Evolutionary conservation across 2,888 invertebrate genomes (phyloP), one percentile per base, ranked within the genome.

Genomic region (Drosophila prostipennis): DNA sequence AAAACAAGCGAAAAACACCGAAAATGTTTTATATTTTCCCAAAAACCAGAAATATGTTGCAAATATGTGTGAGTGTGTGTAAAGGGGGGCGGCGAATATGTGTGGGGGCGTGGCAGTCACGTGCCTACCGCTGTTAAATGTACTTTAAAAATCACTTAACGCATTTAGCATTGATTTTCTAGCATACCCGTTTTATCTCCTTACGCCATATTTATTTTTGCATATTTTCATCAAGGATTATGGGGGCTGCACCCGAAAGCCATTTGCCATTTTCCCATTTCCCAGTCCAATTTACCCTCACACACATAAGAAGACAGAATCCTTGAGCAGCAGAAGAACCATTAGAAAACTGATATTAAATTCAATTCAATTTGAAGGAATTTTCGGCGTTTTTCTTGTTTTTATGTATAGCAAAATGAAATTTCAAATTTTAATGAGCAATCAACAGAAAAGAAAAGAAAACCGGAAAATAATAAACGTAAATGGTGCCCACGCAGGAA

Each of bases 101-200:
- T 34, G 16, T 48, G 51, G 26, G 36, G 49, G 51, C 42, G 67
- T 55, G 51, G 26, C 48, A 42, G 52, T 37, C 59, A 53, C 48
- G 49, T 71, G 56, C 53, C 45, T 76, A 57, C 36, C 29, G 69
- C 82, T 82, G 71, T 85, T 85, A 76, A 87, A 77, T 81, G 85
- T 83, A 79, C 82, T 83, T 87, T 85, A 87, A 83, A 83, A 87
- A 85, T 85, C 82, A 83, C 86, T 83, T 83, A 87, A 83, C 82
- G 82, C 71, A 74, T 82, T 83, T 82, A 79, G 69, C 86, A 79
- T 82, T 87, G 87, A 87, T 87, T 81, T 81, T 61, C 51, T 72
- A 63, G 55, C 46, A 55, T 51, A 68, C 61, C 74, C 80, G 71
- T 82, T 79, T 85, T 81, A 85, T 87, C 82, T 87, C 49, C 68